phyloP scores from a whole-genome alignment of 1,140 invertebrate species.

The Thrips palmi region DNA sequence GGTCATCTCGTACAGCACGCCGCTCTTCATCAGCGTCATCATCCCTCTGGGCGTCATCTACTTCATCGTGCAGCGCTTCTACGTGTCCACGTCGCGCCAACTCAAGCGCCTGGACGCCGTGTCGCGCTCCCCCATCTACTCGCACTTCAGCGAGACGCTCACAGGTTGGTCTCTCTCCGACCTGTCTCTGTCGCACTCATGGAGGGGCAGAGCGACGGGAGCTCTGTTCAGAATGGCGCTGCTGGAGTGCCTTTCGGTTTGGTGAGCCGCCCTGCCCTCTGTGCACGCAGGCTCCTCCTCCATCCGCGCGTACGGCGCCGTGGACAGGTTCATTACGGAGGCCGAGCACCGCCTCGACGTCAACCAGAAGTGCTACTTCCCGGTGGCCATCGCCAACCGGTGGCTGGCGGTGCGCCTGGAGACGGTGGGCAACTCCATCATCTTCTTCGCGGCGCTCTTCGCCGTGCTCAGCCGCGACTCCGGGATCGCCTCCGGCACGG shows the following conservation, averaged over 20 bases:
- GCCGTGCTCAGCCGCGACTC: conserved; percentile 27
- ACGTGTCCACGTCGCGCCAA: conserved; percentile 41
- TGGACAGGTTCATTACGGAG: conserved; percentile 56
- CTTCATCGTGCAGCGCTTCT: conserved; percentile 36
- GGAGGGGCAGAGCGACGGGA: no score
- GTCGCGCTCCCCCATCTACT: conserved; percentile 44
- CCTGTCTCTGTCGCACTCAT: no score
- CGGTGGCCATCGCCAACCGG: conserved; percentile 64
- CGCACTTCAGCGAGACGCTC: conserved; percentile 42
- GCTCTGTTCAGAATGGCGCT: no score
- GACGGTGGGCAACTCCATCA: conserved; percentile 30
- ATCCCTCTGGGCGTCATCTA: conserved; percentile 33
- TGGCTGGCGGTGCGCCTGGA: conserved; percentile 33
- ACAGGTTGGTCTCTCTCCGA: no score
- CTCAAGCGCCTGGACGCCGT: conserved; percentile 43
- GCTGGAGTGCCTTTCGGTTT: no score
- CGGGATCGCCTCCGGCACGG: conserved; percentile 25
- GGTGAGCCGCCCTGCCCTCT: no score
- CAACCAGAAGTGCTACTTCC: conserved; percentile 73
- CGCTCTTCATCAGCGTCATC: conserved; percentile 29
- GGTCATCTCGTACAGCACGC: conserved; percentile 33
- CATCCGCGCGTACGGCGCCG: conserved; percentile 57
- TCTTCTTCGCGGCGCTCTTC: conserved; percentile 32
- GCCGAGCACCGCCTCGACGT: conserved; percentile 68
- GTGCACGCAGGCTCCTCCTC: no score